Evolutionary conservation across 2,888 invertebrate species (phyloP).

Genomic region (Agrochola macilenta): DNA sequence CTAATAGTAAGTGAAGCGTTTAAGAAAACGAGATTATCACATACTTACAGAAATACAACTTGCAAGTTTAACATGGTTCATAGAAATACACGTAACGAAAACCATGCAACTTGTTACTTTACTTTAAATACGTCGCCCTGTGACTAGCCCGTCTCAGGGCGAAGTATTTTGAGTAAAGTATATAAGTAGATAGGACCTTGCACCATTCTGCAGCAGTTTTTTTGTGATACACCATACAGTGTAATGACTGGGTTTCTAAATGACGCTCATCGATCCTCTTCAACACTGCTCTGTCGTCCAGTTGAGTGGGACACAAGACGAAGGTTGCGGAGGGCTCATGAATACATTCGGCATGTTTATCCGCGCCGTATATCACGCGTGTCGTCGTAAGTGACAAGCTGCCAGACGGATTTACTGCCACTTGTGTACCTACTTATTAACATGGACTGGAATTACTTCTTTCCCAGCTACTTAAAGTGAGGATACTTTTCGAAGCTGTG

Average conservation of each 20-base stretch:
- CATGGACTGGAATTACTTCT: neutral
- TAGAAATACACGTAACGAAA: too few relatives aligned
- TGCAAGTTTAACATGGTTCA: neutral
- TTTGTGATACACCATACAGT: too few relatives aligned
- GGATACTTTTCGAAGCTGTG: neutral
- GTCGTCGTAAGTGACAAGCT: constrained; percentile 6
- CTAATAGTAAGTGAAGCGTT: neutral
- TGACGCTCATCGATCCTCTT: neutral
- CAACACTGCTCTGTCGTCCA: neutral
- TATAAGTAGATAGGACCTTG: too few relatives aligned
- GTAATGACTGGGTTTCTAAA: too few relatives aligned
- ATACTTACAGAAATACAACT: neutral
- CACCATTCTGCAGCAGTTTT: too few relatives aligned
- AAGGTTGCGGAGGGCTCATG: constrained; percentile 34
- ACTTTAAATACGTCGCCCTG: too few relatives aligned
- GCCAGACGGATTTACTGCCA: constrained; percentile 33
- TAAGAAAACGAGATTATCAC: neutral
- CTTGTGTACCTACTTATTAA: constrained; percentile 12
- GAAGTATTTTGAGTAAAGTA: too few relatives aligned
- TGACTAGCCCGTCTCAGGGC: too few relatives aligned
- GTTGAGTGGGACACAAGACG: neutral
- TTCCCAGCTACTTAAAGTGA: neutral
- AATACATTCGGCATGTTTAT: constrained; percentile 42
- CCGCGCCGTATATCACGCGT: constrained; percentile 43
- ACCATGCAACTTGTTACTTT: neutral